phyloP scores from a whole-genome alignment of 1,140 invertebrate genomes.

The Leptopilina boulardi region DNA sequence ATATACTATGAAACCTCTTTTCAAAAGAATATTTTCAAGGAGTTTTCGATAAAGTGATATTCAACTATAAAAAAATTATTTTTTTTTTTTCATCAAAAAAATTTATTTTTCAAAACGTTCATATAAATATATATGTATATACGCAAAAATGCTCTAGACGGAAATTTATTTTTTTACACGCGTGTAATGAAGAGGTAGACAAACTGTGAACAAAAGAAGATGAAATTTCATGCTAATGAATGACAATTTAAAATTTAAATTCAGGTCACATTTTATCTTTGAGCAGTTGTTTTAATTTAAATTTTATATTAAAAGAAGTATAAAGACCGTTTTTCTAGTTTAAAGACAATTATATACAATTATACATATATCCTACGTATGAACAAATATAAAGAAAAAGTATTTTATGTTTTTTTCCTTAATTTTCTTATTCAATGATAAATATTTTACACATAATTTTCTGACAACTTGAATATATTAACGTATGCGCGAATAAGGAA shows the following conservation, averaged over 20 bases:
- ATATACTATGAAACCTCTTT: background rate
- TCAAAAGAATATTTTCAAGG: background rate
- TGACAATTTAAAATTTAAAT: constrained; percentile 7
- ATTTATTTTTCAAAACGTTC: background rate
- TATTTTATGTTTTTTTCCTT: too few species aligned
- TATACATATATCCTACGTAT: too few species aligned
- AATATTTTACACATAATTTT: too few species aligned
- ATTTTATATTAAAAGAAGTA: background rate
- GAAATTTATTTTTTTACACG: background rate
- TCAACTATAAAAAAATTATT: too few species aligned
- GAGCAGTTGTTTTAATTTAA: background rate
- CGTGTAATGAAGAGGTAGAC: background rate
- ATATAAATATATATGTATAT: background rate
- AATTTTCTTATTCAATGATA: too few species aligned
- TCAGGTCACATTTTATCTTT: background rate
- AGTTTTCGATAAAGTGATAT: background rate
- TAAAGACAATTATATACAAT: background rate
- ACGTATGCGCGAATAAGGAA: too few species aligned
- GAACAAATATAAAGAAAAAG: too few species aligned
- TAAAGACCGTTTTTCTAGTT: background rate
- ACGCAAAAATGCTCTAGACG: too few species aligned
- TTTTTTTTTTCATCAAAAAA: background rate
- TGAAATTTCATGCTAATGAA: background rate
- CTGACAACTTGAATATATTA: too few species aligned
- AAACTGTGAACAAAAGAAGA: background rate